phyloP scores from a whole-genome alignment of 1,140 invertebrate species.

The Bombus pyrosoma region DNA sequence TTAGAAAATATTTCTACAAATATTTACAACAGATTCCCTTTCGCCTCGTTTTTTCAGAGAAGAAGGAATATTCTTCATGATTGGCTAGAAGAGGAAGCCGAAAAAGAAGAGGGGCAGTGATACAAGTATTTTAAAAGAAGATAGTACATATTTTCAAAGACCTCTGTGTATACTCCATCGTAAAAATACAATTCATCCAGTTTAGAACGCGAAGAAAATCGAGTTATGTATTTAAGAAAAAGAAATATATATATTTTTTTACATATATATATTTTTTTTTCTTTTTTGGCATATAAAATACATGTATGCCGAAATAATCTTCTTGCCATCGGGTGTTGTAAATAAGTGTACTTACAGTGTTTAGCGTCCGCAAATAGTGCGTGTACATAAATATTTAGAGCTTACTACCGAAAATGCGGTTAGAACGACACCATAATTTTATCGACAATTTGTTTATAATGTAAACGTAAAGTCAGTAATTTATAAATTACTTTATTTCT shows the following conservation, averaged over 20 bases:
- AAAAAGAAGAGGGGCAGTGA: conserved; percentile 68
- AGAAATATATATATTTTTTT: conserved; percentile 49
- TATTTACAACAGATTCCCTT: not conserved
- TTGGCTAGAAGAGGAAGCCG: conserved; percentile 76
- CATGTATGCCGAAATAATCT: conserved; percentile 69
- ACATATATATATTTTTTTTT: conserved; percentile 61
- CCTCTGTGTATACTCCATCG: conserved; percentile 48
- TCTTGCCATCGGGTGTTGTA: conserved; percentile 81
- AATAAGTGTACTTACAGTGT: conserved; percentile 83
- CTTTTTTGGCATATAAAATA: conserved; percentile 48
- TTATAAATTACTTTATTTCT: conserved; percentile 31
- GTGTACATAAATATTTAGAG: conserved; percentile 77
- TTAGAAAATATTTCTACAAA: not conserved
- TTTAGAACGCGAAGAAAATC: conserved; percentile 44
- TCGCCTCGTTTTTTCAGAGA: conserved; percentile 72
- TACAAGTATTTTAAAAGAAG: conserved; percentile 49
- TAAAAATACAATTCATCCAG: conserved; percentile 39
- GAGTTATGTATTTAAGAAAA: conserved; percentile 42
- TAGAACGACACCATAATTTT: conserved; percentile 47
- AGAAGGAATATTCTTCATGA: conserved; percentile 76
- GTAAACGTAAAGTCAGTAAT: conserved; percentile 36
- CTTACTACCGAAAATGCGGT: conserved; percentile 45
- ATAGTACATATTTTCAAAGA: conserved; percentile 63
- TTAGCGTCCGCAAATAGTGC: conserved; percentile 79
- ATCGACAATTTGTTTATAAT: conserved; percentile 19